Conservation (phyloP, 2,888 invertebrate genomes). For the Lasioglossum malachurum region DNA sequence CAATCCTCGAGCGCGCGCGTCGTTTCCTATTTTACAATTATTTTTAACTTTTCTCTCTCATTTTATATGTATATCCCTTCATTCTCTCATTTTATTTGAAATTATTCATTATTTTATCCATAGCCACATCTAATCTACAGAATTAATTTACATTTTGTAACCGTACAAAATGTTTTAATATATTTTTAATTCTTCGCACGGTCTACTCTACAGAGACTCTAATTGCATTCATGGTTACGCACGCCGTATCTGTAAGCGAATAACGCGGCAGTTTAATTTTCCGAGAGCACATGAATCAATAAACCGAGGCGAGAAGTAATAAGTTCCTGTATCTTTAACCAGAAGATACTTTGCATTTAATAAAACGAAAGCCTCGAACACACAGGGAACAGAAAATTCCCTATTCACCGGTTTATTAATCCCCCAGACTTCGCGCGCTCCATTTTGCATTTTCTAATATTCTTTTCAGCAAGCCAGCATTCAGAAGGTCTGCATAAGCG, state of each 20-base stretch:
- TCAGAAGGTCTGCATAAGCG: not conserved
- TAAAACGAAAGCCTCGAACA: not conserved
- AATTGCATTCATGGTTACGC: not conserved
- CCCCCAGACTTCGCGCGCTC: not conserved
- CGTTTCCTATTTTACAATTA: not conserved
- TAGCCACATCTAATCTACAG: too few relatives aligned
- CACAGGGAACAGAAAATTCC: not conserved
- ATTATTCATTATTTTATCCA: too few relatives aligned
- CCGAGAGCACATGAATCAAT: not conserved
- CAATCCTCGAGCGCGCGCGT: not conserved
- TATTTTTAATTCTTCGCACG: not conserved
- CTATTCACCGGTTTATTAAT: constrained; percentile 4
- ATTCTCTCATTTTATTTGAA: not conserved
- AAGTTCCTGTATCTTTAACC: not conserved
- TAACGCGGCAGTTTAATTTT: not conserved
- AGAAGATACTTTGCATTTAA: not conserved
- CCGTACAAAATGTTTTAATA: not conserved
- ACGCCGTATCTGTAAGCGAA: not conserved
- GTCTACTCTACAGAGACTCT: not conserved
- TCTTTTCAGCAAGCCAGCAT: not conserved
- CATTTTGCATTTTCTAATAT: not conserved
- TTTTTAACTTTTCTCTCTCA: not conserved
- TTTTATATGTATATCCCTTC: not conserved
- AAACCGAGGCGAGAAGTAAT: not conserved
- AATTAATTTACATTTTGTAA: not conserved